phyloP scores from a whole-genome alignment of 2,888 invertebrate species.

The Sarcophaga carnaria region DNA sequence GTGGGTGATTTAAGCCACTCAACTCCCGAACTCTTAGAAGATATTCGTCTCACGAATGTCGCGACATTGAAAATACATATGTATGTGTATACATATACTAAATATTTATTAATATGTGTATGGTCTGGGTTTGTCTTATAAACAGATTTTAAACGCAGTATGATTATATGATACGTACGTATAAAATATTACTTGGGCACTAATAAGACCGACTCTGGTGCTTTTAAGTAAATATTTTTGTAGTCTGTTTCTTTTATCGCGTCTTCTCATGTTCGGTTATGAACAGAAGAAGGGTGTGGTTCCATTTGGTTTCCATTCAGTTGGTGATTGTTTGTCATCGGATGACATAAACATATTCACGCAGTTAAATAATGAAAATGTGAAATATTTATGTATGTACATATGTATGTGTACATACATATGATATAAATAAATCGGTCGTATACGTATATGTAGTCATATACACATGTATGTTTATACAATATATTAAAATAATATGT shows the following conservation, averaged over 20 bases:
- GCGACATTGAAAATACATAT: slow-evolving; percentile 39
- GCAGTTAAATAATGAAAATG: slow-evolving; percentile 7
- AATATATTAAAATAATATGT: background rate
- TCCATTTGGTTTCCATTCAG: slow-evolving; percentile 5
- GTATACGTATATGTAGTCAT: no score
- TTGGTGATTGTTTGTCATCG: background rate
- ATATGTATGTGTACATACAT: background rate
- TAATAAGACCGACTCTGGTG: background rate
- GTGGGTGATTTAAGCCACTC: slow-evolving; percentile 4
- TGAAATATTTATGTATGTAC: background rate
- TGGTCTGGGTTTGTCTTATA: slow-evolving; percentile 10
- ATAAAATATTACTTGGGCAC: background rate
- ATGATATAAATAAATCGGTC: background rate
- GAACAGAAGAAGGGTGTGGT: slow-evolving; percentile 22
- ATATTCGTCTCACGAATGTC: background rate
- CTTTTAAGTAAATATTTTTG: slow-evolving; percentile 13
- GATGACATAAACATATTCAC: background rate
- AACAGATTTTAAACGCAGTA: slow-evolving; percentile 15
- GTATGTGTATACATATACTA: background rate
- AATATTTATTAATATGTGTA: background rate
- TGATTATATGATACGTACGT: background rate
- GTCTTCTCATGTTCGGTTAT: background rate
- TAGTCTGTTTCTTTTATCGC: background rate
- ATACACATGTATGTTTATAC: background rate
- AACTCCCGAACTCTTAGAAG: background rate